Percentiles rank a stretch among this genome's conserved stretches.
Evolutionary conservation across 1,140 invertebrate genomes (phyloP).

Genomic region (Ostrea denselamellosa): DNA sequence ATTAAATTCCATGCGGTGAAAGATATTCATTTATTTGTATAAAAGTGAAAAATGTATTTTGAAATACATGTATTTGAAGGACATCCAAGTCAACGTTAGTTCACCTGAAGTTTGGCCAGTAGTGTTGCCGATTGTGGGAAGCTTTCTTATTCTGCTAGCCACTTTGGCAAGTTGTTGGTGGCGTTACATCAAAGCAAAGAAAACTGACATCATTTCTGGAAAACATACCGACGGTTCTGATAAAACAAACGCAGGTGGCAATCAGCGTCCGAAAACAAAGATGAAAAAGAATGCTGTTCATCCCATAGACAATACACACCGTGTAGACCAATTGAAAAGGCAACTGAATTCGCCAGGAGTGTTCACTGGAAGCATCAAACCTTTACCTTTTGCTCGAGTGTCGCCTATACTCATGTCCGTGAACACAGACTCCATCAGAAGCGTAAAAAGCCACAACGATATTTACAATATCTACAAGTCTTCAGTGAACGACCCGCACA

Average conservation of each 20-base stretch:
- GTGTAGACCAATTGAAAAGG: background rate
- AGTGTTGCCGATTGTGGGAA: background rate
- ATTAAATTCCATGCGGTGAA: too few species aligned
- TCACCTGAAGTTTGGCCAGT: background rate
- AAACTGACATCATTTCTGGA: background rate
- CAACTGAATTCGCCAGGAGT: background rate
- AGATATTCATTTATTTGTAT: too few species aligned
- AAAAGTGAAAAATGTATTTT: background rate
- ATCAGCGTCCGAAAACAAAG: background rate
- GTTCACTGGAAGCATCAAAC: background rate
- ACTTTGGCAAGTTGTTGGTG: background rate
- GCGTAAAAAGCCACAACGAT: conserved; percentile 10
- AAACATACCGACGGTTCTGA: background rate
- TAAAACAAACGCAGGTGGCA: background rate
- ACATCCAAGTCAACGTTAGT: background rate
- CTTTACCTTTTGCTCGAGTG: background rate
- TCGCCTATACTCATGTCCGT: background rate
- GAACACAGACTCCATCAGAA: background rate
- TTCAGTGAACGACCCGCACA: background rate
- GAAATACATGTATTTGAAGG: background rate
- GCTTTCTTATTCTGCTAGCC: background rate
- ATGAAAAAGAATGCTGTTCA: conserved; percentile 6
- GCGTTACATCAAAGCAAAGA: background rate
- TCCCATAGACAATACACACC: background rate
- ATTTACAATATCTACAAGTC: conserved; percentile 30